These are phyloP conservation scores for Heteronetta atricapilla DNA, from an alignment of 2,113 vertebrate species.

Conservation along the genomic window DNA sequence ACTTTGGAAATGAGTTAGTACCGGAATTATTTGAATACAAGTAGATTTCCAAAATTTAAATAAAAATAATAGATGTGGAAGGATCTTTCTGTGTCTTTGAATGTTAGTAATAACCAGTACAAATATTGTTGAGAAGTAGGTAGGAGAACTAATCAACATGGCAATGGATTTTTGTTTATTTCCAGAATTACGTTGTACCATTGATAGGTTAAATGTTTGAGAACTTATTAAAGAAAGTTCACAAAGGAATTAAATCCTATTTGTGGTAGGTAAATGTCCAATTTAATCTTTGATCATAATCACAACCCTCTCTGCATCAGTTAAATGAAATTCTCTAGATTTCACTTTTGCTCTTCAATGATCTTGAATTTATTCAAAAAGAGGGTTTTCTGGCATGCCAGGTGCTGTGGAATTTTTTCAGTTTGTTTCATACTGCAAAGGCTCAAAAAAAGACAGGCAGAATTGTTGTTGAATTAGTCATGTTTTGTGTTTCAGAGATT, in stretches of 20 bases:
- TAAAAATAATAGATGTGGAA: not conserved
- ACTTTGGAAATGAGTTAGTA: not conserved
- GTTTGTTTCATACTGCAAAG: not conserved
- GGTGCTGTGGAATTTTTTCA: not conserved
- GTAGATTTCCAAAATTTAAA: not conserved
- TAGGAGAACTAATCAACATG: not conserved
- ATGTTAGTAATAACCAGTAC: not conserved
- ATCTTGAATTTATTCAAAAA: not conserved
- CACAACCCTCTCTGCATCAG: not conserved
- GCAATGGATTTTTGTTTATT: not conserved
- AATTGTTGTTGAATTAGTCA: not conserved
- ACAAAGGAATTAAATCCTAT: not conserved
- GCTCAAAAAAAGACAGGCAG: not conserved
- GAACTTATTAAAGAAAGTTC: not conserved
- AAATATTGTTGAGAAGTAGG: not conserved
- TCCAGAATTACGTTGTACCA: not conserved
- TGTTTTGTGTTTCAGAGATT: not conserved
- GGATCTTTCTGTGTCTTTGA: not conserved
- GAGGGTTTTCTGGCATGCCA: not conserved
- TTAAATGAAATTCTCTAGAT: not conserved
- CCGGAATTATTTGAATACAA: not conserved
- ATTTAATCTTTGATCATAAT: not conserved
- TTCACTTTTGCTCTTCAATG: not conserved
- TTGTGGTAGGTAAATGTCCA: not conserved
- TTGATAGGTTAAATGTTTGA: not conserved